phyloP scores from a whole-genome alignment of 2,113 vertebrate genomes.

The Camelus bactrianus region DNA sequence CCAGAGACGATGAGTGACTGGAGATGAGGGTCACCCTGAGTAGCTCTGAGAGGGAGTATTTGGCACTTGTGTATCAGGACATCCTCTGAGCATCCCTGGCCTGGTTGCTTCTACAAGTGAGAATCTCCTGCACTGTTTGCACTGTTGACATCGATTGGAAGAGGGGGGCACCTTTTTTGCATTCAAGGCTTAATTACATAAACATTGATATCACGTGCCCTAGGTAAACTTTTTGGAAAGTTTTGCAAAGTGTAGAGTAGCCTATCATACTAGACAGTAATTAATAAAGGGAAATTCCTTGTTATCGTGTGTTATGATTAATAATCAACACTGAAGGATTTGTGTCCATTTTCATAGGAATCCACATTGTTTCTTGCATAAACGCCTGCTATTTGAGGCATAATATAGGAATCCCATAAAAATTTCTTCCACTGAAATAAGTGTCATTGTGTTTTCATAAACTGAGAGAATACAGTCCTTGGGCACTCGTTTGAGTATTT shows the following conservation, averaged over 20 bases:
- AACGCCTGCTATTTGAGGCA: background rate
- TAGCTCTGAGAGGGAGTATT: fast-evolving
- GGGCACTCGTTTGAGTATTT: background rate
- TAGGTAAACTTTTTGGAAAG: background rate
- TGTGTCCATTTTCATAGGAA: background rate
- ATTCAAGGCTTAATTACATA: constrained; percentile 38
- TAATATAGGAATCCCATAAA: background rate
- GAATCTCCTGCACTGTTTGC: background rate
- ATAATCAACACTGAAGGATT: background rate
- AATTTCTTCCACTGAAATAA: constrained; percentile 6
- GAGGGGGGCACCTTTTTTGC: background rate
- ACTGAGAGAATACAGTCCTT: background rate
- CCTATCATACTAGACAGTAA: background rate
- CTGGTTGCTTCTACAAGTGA: background rate
- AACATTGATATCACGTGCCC: background rate
- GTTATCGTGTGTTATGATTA: background rate
- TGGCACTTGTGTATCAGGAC: background rate
- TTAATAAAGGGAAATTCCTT: constrained; percentile 27
- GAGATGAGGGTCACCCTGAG: background rate
- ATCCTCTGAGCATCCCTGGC: background rate
- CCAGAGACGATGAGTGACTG: background rate
- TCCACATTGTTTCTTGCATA: background rate
- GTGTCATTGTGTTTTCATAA: background rate
- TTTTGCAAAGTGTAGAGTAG: constrained; percentile 6
- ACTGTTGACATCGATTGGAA: background rate